Percentiles rank a stretch among this genome's conserved stretches.
These are phyloP conservation scores for Cephalopachus bancanus DNA, from an alignment of 2,797 vertebrate species.

Conservation along the genomic window DNA sequence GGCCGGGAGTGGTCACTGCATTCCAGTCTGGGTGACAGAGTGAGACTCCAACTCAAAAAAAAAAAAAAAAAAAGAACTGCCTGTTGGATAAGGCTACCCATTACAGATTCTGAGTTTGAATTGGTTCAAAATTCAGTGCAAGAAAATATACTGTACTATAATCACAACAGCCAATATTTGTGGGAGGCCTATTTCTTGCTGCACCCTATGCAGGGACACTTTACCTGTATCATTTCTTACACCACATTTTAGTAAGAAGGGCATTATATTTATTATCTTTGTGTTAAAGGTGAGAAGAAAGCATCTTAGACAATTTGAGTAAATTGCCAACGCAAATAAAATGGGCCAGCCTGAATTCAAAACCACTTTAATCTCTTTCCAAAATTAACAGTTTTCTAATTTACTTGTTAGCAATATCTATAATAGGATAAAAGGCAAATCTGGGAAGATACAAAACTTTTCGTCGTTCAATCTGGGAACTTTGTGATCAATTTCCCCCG, in stretches of 20 bases:
- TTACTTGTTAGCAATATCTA: background rate
- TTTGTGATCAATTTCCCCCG: background rate
- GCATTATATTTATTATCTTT: background rate
- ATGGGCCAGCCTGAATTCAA: background rate
- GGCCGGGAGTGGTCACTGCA: too few relatives aligned
- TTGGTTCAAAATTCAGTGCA: background rate
- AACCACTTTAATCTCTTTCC: conserved; percentile 13
- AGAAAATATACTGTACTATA: background rate
- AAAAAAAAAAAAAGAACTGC: too few relatives aligned
- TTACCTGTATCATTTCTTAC: background rate
- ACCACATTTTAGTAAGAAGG: background rate
- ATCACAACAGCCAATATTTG: rapidly evolving
- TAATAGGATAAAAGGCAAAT: background rate
- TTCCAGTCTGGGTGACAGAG: too few relatives aligned
- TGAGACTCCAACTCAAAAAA: too few relatives aligned
- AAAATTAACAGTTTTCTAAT: background rate
- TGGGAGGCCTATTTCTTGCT: background rate
- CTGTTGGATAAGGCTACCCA: background rate
- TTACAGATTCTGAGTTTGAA: background rate
- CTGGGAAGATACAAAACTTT: background rate
- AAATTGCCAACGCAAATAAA: background rate
- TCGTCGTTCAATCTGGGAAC: background rate
- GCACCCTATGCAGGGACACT: too few relatives aligned
- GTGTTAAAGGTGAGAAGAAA: background rate
- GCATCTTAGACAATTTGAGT: background rate